Evolutionary conservation across 2,797 vertebrate genomes (phyloP).

Genomic region (Centropyge bicolor): DNA sequence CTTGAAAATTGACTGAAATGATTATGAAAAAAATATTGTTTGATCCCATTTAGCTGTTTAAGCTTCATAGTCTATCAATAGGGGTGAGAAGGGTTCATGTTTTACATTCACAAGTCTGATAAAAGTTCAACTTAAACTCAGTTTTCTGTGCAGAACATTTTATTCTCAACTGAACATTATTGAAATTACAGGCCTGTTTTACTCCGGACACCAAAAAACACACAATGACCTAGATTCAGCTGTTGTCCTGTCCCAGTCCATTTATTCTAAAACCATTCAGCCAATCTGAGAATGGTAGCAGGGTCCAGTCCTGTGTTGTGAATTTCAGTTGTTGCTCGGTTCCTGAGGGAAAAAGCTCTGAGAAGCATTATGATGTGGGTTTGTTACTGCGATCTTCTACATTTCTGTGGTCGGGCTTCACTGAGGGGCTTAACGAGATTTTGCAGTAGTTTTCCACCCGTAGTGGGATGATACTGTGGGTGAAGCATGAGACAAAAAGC

Average conservation of each 20-base stretch:
- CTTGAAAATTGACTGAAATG: too few relatives aligned
- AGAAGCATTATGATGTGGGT: constrained; percentile 36
- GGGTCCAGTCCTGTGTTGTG: constrained; percentile 1
- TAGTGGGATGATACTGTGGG: constrained; percentile 27
- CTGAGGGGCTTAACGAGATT: constrained; percentile 35
- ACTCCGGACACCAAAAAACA: neutral
- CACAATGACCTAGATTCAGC: neutral
- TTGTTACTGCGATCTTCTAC: constrained; percentile 48
- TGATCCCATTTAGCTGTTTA: too few relatives aligned
- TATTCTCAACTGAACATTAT: neutral
- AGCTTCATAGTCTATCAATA: too few relatives aligned
- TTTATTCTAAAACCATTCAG: neutral
- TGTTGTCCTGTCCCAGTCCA: neutral
- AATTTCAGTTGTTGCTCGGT: constrained; percentile 25
- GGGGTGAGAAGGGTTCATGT: neutral
- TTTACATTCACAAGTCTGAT: neutral
- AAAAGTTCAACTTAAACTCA: neutral
- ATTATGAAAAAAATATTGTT: too few relatives aligned
- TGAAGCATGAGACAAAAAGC: constrained; percentile 54
- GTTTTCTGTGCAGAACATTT: neutral
- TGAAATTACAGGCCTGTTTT: neutral
- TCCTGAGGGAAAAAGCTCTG: constrained; percentile 34
- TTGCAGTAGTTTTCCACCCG: constrained; percentile 62
- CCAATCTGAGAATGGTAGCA: constrained; percentile 10
- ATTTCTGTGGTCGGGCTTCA: constrained; percentile 59